Conservation (phyloP, 1,140 invertebrate genomes). For the Coptotermes formosanus region DNA sequence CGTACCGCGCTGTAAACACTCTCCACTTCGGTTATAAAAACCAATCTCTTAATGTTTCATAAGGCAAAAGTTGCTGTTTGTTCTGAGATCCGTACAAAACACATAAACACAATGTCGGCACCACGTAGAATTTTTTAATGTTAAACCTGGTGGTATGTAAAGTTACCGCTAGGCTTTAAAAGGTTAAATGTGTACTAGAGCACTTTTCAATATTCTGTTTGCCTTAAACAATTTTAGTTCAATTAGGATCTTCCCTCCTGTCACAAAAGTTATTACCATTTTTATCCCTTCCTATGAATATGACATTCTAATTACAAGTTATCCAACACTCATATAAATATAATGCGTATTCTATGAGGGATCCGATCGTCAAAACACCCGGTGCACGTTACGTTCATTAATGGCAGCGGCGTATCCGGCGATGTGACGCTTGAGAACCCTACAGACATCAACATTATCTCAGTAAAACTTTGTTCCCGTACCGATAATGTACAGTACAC, state of each 20-base stretch:
- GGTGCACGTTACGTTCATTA: not conserved
- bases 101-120: too few relatives aligned
- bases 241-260: not conserved
- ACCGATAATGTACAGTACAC: not conserved
- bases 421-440: not conserved
- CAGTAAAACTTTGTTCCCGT: not conserved
- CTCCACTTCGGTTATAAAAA: too few relatives aligned
- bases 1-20: too few relatives aligned
- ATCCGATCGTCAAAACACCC: not conserved
- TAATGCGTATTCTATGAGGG: not conserved
- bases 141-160: too few relatives aligned
- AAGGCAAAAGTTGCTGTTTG: too few relatives aligned
- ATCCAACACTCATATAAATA: not conserved
- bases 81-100: too few relatives aligned
- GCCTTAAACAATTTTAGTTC: not conserved
- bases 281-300: not conserved
- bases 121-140: too few relatives aligned
- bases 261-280: too few relatives aligned
- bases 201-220: too few relatives aligned
- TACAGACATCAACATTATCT: not conserved
- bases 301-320: not conserved
- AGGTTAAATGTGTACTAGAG: too few relatives aligned
- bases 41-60: too few relatives aligned
- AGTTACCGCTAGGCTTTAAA: too few relatives aligned
- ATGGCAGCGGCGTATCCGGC: not conserved